Evolutionary conservation across 2,888 invertebrate genomes (phyloP), one percentile per base, ranked within the genome.

Genomic region (Trachelus stipa): DNA sequence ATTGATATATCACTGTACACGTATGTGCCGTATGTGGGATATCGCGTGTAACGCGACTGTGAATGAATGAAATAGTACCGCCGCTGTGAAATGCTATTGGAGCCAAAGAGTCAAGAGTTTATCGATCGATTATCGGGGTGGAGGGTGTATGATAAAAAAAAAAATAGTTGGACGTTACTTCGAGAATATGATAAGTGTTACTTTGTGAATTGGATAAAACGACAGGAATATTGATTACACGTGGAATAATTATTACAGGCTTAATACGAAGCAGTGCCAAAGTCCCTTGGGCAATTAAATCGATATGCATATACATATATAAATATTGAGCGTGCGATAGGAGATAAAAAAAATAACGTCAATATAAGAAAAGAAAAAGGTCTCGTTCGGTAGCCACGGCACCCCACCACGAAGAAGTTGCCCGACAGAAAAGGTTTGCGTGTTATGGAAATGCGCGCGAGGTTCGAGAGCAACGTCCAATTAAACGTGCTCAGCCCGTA

Each of bases 401-500:
- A 56, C 56, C 56, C 56, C 56, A 56, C 56, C 23, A 23, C 15
- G 56, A 56, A 56, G 56, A 56, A 56, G 23, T 56, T 56, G 56
- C 56, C 40, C 56, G 56, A 56, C 56, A 56, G 56, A 56, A 56
- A 56, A 56, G 56, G 23, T 56, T 56, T 56, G 56, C 56, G 56
- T 56, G 56, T 56, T 56, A 56, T 56, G 56, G 56, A 56, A 56
- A 71, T 71, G 71, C 74, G 34, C 74, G 74, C 74, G 74, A 34
- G 34, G 74, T 12, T 33, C 35, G 35, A 34, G 74, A 78, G 73
- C 74, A 83, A 82, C 78, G 82, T 82, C 85, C 86, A 88, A 87
- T 88, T 88, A 88, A 88, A 86, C 81, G 79, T 73, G 75, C 73
- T 75, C 78, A 73, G 74, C 78, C 74, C 74, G 79, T 77, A 73